Evolutionary conservation across 2,888 invertebrate genomes (phyloP), one percentile per base, ranked within the genome.

Genomic region (Ectemnius continuus): DNA sequence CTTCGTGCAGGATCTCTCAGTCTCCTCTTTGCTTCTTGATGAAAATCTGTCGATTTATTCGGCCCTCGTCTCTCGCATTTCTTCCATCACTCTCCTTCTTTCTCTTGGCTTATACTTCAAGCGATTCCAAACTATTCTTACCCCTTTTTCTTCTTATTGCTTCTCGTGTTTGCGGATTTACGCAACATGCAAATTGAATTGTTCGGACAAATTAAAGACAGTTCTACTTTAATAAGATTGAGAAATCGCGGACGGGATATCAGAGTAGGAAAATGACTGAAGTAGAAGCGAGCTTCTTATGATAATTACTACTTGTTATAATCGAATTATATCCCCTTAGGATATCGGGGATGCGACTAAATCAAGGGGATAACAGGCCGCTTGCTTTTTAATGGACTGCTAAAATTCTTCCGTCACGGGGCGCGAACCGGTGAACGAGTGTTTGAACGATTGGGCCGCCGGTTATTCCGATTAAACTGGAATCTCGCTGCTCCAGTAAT

Each of bases 21-120:
- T 73, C 70, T 59, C 60, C 47, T 68, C 63, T 47, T 75, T 72
- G 60, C 58, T 64, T 67, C 79, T 81, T 84, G 83, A 84, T 84
- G 83, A 84, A 84, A 84, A 76, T 81, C 82, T 74, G 76, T 76
- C 82, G 83, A 84, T 84, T 84, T 84, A 84, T 84, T 72, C 36
- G 36, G 11, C 36, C 73, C 66, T 66, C 74, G 52, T 52, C 65
- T 62, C 60, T 75, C 74, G 70, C 69, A 62, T 71, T 84, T 74
- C 64, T 71, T 67, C 67, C 36, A 8, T 2, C 61, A 62, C 60
- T 75, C 73, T 68, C 67, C 64, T 71, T 84, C 75, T 61, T 70
- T 67, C 68, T 59, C 59, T 72, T 67, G 57, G 64, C 77, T 76
- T 76, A 77, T 76, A 76, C 36, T 76, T 77, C 76, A 76, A 77